These are phyloP conservation scores for Epinephelus cyanopodus DNA, from an alignment of 2,113 vertebrate species.

Conservation along the genomic window DNA sequence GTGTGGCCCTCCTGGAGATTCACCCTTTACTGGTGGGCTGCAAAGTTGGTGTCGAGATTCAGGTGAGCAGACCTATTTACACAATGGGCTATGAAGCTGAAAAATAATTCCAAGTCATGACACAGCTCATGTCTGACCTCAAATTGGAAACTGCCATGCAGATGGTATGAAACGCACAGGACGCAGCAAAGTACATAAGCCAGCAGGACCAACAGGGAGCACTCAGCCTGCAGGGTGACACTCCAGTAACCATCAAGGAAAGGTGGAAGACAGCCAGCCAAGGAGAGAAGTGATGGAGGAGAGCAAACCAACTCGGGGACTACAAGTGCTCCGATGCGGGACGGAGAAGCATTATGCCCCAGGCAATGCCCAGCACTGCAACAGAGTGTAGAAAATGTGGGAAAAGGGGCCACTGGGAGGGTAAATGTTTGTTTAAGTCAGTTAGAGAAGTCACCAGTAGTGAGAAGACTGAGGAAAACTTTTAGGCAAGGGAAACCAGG, in stretches of 20 bases:
- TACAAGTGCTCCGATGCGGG: too few relatives aligned
- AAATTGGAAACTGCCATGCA: not conserved
- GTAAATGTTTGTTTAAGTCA: conserved; percentile 1
- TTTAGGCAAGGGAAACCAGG: not conserved
- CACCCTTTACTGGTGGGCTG: not conserved
- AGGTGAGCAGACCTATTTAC: not conserved
- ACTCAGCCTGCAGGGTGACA: not conserved
- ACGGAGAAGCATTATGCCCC: not conserved
- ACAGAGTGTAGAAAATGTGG: not conserved
- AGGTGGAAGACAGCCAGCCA: not conserved
- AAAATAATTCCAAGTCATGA: not conserved
- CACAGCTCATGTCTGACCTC: not conserved
- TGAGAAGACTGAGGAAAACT: not conserved
- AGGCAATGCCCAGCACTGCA: not conserved
- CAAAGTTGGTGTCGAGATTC: not conserved
- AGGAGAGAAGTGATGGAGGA: not conserved
- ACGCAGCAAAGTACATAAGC: not conserved
- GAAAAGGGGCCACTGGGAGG: not conserved
- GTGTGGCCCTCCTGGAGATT: not conserved
- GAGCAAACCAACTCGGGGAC: not conserved
- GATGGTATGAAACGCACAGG: not conserved
- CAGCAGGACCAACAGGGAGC: not conserved
- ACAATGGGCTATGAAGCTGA: not conserved
- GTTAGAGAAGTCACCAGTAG: not conserved
- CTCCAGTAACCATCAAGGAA: not conserved